Conservation (phyloP, 1,140 invertebrate genomes). For the Tetramorium alpestre region DNA sequence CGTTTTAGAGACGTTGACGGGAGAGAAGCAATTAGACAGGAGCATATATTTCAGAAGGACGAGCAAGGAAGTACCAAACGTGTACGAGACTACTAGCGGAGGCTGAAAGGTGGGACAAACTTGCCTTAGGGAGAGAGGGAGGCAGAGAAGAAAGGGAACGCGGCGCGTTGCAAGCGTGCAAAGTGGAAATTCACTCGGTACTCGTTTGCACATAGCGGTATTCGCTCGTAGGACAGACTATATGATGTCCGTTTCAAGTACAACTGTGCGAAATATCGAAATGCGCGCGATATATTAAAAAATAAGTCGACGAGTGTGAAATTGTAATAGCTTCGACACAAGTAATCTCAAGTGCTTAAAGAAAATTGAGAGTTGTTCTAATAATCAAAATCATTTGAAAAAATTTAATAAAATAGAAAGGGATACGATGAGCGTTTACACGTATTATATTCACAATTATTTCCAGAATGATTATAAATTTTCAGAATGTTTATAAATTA, state of each 20-base stretch:
- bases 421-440: too few species aligned
- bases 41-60: slow-evolving; percentile 14
- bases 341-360: neutral
- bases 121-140: slow-evolving; percentile 1
- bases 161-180: slow-evolving; percentile 33
- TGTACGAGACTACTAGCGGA: neutral
- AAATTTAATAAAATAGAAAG: neutral
- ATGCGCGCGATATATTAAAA: too few species aligned
- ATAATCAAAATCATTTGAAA: neutral
- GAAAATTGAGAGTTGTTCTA: too few species aligned
- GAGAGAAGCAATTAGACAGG: neutral
- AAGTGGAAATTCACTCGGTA: slow-evolving; percentile 40
- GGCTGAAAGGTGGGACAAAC: slow-evolving; percentile 43
- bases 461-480: neutral
- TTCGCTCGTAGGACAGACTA: slow-evolving; percentile 4
- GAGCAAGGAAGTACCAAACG: slow-evolving; percentile 19
- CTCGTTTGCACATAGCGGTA: slow-evolving; percentile 54
- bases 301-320: neutral
- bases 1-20: neutral
- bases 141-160: slow-evolving; percentile 15
- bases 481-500: neutral
- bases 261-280: neutral
- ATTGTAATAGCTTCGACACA: neutral
- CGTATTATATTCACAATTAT: neutral
- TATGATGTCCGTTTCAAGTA: slow-evolving; percentile 33